Evolutionary conservation across 2,888 invertebrate species (phyloP).

Genomic region (Emmelina monodactyla): DNA sequence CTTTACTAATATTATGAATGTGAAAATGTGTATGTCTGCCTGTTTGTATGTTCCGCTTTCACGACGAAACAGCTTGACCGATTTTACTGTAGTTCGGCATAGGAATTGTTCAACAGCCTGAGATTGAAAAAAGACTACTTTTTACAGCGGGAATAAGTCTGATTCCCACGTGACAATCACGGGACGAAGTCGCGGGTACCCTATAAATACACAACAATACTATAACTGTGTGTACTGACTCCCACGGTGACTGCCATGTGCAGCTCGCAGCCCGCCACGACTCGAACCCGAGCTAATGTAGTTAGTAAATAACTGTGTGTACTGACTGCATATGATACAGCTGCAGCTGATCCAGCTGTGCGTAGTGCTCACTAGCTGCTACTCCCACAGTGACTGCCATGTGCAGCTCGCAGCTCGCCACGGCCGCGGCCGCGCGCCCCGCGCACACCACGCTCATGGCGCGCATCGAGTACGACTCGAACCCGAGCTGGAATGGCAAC

Average conservation of each 20-base stretch:
- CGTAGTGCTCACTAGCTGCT: slow-evolving; percentile 48
- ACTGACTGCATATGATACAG: slow-evolving; percentile 45
- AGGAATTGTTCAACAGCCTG: no score
- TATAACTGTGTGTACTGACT: slow-evolving; percentile 19
- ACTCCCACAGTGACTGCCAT: slow-evolving; percentile 43
- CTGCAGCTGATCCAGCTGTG: slow-evolving; percentile 44
- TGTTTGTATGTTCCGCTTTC: no score
- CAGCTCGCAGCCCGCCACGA: slow-evolving; percentile 33
- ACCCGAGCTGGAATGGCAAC: slow-evolving; percentile 50
- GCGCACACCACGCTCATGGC: slow-evolving; percentile 44
- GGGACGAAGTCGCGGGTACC: neutral
- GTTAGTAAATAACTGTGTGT: neutral
- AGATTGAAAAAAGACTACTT: no score
- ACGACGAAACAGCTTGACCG: no score
- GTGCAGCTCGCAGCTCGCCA: slow-evolving; percentile 33
- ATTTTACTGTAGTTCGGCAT: no score
- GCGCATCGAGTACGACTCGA: slow-evolving; percentile 53
- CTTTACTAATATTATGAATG: no score
- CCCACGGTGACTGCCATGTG: slow-evolving; percentile 46
- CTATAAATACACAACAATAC: neutral
- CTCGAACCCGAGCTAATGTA: slow-evolving; percentile 52
- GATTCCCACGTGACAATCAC: no score
- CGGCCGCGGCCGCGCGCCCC: slow-evolving; percentile 43
- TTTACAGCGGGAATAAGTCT: no score
- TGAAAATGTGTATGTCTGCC: no score